Evolutionary conservation across 1,140 invertebrate genomes (phyloP).

Genomic region (Monomorium pharaonis): DNA sequence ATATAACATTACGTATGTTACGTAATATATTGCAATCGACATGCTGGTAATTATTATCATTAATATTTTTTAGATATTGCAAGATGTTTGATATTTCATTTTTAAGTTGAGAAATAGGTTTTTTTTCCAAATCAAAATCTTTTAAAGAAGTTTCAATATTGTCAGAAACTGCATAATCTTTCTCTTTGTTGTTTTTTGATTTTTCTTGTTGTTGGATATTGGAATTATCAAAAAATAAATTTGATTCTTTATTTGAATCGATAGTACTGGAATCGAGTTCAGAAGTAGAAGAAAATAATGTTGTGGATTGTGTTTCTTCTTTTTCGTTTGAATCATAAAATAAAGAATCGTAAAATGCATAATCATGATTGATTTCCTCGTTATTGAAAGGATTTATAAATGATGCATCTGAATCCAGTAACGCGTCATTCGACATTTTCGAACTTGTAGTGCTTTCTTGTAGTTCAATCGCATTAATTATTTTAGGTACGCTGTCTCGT

Average conservation of each 20-base stretch:
- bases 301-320: not conserved
- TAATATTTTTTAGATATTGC: not conserved
- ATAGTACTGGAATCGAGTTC: not conserved
- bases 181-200: not conserved
- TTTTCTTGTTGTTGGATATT: not conserved
- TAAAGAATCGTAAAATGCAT: not conserved
- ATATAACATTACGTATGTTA: not conserved
- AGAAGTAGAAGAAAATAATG: not conserved
- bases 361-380: not conserved
- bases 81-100: not conserved
- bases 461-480: not conserved
- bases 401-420: not conserved
- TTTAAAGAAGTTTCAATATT: not conserved
- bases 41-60: not conserved
- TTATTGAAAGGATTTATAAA: not conserved
- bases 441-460: not conserved
- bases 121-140: not conserved
- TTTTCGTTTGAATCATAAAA: not conserved
- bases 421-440: not conserved
- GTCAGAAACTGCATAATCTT: not conserved
- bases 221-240: not conserved
- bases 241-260: not conserved
- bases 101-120: not conserved
- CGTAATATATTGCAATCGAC: not conserved
- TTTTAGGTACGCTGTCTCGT: not conserved